Evolutionary conservation across 2,888 invertebrate genomes (phyloP), one percentile per base, ranked within the genome.

Genomic region (Salpingus planirostris): DNA sequence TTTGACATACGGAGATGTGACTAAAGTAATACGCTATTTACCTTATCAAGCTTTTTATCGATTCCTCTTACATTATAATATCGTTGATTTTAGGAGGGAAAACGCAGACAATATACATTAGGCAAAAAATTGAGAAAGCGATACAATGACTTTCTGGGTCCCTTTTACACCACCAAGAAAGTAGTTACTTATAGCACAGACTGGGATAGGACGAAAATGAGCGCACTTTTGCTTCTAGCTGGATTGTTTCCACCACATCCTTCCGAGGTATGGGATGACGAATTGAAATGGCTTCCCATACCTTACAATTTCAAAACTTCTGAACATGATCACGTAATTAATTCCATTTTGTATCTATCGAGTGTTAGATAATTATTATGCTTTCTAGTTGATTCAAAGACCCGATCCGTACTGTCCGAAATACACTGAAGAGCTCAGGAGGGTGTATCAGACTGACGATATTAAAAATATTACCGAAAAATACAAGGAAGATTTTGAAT

Each of bases 1-100:
- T 11, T 75, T 72, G 44, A 82, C 81, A 26, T 80, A 76, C 71
- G 81, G 80, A 31, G 80, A 83, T 56, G 62, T 86, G 27, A 82
- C 83, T 25, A 74, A 73, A 60, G 82, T 80, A 64, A 11, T 7
- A 13, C 8, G 8, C 11, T 3, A 5, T 18, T 8, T 6, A 18
- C 18, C 5, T 5, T 8, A 18, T 18, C 8, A 8, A 18, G 8
- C 5, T 18, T 18, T 18, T 18, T 5, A 18, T 18, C 18, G n/a
- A n/a, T n/a, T n/a, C n/a, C n/a, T n/a, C n/a, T n/a, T n/a, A 18
- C 18, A 18, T 18, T 18, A 18, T 18, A 6, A 18, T 6, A 18
- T 6, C 18, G 7, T 2, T 23, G 13, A 24, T 30, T 28, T 33
- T 3, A 34, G 24, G 29, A 29, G 18, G 34, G 29, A 3, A 34